Conservation (phyloP, 2,797 vertebrate genomes). For the Dryobates pubescens region DNA sequence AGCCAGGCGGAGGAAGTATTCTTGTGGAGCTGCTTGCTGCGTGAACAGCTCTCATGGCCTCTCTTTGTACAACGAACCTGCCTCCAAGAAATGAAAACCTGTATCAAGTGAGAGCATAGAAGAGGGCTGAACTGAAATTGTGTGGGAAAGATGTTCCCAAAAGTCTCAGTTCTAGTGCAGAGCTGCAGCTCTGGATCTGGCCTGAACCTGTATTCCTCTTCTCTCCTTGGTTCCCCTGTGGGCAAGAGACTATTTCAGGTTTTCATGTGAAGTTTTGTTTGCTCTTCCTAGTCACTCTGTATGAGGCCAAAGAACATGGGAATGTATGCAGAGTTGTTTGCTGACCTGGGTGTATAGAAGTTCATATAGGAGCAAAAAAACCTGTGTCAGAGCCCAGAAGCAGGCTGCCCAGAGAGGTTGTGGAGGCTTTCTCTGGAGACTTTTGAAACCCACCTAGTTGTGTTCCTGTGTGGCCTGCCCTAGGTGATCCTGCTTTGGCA, state of each 20-base stretch:
- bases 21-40: not conserved
- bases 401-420: too few relatives aligned
- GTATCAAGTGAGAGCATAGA: rapidly evolving
- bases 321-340: not conserved
- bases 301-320: not conserved
- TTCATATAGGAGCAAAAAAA: not conserved
- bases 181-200: not conserved
- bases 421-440: too few relatives aligned
- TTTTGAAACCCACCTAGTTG: too few relatives aligned
- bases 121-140: not conserved
- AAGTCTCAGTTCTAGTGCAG: not conserved
- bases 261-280: not conserved
- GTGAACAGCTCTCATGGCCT: not conserved
- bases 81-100: not conserved
- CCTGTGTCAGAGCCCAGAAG: not conserved
- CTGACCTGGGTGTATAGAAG: not conserved
- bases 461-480: too few relatives aligned
- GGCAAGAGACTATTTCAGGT: not conserved
- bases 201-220: not conserved
- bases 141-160: not conserved
- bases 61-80: not conserved
- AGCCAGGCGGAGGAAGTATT: not conserved
- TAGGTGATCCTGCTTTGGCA: too few relatives aligned
- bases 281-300: not conserved
- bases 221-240: not conserved